Evolutionary conservation across 2,888 invertebrate species (phyloP), one percentile per base, ranked within the genome.

Genomic region (Hypolimnas misippus): DNA sequence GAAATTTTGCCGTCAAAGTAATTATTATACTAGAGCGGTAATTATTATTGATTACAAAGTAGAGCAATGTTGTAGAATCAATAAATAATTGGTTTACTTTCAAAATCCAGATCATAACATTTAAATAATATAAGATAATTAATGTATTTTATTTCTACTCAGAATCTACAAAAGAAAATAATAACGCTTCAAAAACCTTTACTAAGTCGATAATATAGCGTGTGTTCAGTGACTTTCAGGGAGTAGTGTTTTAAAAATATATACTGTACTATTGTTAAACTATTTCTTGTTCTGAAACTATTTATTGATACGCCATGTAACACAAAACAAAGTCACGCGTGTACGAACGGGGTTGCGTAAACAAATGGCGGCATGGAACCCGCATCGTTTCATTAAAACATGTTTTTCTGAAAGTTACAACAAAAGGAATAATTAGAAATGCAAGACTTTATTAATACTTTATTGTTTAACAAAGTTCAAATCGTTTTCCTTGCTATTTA

Each of bases 351-450:
- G 17, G 55, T 70, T 70, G 64, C 63, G 65, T 67, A 71, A 71
- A 67, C 57, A 55, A 54, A 54, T 21, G 31, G 53, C 60, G 57
- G 52, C 49, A 57, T 35, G 35, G 56, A 42, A 49, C 70, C 67
- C 66, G 66, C 67, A 70, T 66, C 40, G 57, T 55, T 62, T 57
- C 57, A 66, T 62, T 62, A 53, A 42, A 52, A 53, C 58, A 57
- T 33, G 64, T 57, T 60, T 53, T 53, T n/a, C n/a, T n/a, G n/a
- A 42, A 55, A 42, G 44, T 56, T 33, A 33, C 31, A 50, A 31
- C 52, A 46, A 57, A 60, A 17, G 40, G 31, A 46, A 56, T 33
- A 49, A n/a, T 8, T 31, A 50, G 7, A 56, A 44, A 19, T 31
- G 42, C 46, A n/a, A 46, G 1, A n/a, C 19, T 12, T n/a, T 6